Base-by-base conservation (phyloP, 2,888 invertebrate species). In the Agonopterix heracliana region DNA sequence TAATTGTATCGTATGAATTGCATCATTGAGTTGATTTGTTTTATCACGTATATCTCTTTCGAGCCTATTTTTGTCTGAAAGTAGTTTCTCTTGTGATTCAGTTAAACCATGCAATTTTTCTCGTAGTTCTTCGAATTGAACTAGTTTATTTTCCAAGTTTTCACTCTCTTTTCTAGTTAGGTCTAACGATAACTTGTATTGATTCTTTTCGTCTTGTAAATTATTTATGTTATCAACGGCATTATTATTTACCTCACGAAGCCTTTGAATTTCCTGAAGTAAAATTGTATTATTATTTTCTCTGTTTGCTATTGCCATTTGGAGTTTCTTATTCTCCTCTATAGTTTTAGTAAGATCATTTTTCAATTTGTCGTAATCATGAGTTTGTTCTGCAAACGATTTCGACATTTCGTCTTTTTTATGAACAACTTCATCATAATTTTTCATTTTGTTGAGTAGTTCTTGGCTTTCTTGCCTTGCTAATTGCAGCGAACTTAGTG, bases 391-490 rank as follows among this genome's bases (percentile, higher is more conserved):
- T 53, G 68, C 63, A 35, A 67, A 60, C 3, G 61, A 55, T 45
- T 64, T 64, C 11, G 60, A 51, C 1, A 69, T 48, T 47, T 71
- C 63, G 26, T 65, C 57, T 54, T 69, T 66, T 53, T 59, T 63
- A 47, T 63, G 55, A 34, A 67, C 44, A 3, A 66, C 48, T 9
- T 70, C 58, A 51, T 73, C 64, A 50, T 70, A 72, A 54, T 70
- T 60, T 60, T 71, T 76, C 2, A 78, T 60, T 58, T 69, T 78
- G 49, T 74, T 57, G 11, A 82, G 53, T 51, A 84, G 53, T 51
- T 79, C 76, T 53, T 71, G 60, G 57, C 83, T 85, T 62, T 86
- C 81, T 56, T 69, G 68, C 54, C 62, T 72, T 10, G 74, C 76
- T 50, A 77, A 45, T 36, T 76, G 61, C 38, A 83, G 54, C 10